phyloP scores from a whole-genome alignment of 2,113 vertebrate species.

The Columba janthina region DNA sequence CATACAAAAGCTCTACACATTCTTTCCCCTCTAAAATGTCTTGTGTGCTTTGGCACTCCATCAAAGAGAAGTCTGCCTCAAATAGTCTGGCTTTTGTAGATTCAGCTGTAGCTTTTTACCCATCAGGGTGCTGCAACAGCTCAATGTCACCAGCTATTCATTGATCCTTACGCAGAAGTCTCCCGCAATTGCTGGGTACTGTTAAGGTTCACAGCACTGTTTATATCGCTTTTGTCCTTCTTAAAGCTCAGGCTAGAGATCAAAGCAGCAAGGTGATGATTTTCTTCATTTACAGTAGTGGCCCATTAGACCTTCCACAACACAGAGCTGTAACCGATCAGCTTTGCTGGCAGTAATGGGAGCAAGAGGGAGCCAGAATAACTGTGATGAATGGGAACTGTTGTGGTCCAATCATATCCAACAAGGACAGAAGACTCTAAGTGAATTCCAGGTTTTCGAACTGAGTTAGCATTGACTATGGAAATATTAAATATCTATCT shows the following conservation, averaged over 20 bases:
- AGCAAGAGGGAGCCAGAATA: background rate
- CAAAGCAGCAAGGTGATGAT: background rate
- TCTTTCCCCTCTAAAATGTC: background rate
- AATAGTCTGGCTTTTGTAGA: background rate
- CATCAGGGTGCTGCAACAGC: background rate
- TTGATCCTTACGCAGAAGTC: background rate
- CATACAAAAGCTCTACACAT: background rate
- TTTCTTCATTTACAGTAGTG: background rate
- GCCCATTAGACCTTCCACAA: background rate
- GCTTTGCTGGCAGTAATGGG: background rate
- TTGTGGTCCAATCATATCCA: background rate
- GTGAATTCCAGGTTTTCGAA: background rate
- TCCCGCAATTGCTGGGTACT: background rate
- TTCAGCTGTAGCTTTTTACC: conserved; percentile 23
- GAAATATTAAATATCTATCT: background rate
- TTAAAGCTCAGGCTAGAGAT: background rate
- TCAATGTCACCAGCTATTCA: conserved; percentile 23
- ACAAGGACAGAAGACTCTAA: background rate
- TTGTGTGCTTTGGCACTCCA: conserved; percentile 18
- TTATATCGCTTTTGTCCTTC: background rate
- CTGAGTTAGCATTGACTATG: background rate
- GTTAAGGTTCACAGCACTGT: background rate
- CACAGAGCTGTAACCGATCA: background rate
- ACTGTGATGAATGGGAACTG: background rate
- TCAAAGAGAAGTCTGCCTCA: background rate